Conservation (phyloP, 2,888 invertebrate species). For the Chalcosyrphus nemorum region DNA sequence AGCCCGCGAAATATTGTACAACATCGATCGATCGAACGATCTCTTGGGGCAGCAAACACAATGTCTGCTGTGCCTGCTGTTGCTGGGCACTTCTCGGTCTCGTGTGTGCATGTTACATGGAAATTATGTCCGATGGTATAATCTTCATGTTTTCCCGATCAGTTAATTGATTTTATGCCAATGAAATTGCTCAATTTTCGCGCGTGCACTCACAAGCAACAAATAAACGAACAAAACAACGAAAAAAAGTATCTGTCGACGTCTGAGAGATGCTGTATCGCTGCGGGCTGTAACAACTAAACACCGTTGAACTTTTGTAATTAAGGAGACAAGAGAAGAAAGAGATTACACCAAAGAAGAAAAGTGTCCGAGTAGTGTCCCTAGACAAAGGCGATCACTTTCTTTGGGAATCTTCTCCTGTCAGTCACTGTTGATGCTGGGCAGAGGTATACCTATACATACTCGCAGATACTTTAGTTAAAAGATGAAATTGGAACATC, state of each 20-base stretch:
- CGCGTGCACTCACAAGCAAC: conserved; percentile 59
- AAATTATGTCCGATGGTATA: conserved; percentile 70
- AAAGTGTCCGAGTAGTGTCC: conserved; percentile 39
- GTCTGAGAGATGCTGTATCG: conserved; percentile 5
- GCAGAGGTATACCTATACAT: conserved; percentile 10
- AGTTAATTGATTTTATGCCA: conserved; percentile 73
- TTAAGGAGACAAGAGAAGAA: conserved; percentile 55
- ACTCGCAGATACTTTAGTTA: conserved; percentile 19
- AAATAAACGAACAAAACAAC: background rate
- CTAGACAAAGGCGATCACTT: conserved; percentile 69
- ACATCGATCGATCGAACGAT: conserved; percentile 25
- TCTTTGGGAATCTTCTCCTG: conserved; percentile 49
- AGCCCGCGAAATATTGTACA: background rate
- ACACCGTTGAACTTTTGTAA: conserved; percentile 57
- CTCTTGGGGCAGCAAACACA: background rate
- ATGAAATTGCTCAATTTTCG: conserved; percentile 72
- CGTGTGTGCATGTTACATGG: conserved; percentile 57
- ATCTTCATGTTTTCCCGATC: conserved; percentile 69
- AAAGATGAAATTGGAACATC: conserved; percentile 68
- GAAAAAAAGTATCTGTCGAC: background rate
- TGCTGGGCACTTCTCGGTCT: background rate
- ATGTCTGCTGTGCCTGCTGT: too few species aligned
- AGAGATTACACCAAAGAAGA: background rate
- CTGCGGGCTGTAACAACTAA: conserved; percentile 12
- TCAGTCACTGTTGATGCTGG: conserved; percentile 47